These are phyloP conservation scores for Phrynocephalus vlangalii DNA, from an alignment of 2,797 vertebrate species.

Conservation along the genomic window DNA sequence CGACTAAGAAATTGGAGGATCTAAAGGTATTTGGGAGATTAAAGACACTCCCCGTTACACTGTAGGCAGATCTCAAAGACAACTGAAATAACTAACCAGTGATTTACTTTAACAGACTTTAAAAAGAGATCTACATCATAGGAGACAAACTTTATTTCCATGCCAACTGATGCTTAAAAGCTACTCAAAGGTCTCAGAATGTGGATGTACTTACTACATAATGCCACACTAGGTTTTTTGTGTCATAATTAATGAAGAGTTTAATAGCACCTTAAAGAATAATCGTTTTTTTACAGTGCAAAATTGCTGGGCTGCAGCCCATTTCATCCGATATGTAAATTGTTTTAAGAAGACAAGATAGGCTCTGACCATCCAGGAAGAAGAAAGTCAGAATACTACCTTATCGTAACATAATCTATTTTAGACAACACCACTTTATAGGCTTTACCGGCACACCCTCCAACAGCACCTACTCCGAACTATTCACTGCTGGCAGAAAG, in stretches of 20 bases:
- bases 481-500: background rate
- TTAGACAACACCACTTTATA: background rate
- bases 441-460: background rate
- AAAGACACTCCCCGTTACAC: background rate
- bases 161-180: background rate
- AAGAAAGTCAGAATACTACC: background rate
- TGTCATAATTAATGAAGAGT: background rate
- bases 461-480: background rate
- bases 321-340: background rate
- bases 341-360: background rate
- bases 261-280: background rate
- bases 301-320: background rate
- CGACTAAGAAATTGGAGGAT: background rate
- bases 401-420: background rate
- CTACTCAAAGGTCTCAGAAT: background rate
- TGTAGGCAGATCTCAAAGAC: background rate
- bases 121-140: constrained; percentile 1
- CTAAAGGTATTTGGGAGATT: background rate
- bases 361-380: background rate
- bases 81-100: background rate
- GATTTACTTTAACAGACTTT: background rate
- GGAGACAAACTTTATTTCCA: background rate
- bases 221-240: background rate
- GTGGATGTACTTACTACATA: background rate
- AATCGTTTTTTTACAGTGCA: background rate